These are phyloP conservation scores for Arenaria interpres DNA, from an alignment of 2,113 vertebrate species.

Conservation along the genomic window DNA sequence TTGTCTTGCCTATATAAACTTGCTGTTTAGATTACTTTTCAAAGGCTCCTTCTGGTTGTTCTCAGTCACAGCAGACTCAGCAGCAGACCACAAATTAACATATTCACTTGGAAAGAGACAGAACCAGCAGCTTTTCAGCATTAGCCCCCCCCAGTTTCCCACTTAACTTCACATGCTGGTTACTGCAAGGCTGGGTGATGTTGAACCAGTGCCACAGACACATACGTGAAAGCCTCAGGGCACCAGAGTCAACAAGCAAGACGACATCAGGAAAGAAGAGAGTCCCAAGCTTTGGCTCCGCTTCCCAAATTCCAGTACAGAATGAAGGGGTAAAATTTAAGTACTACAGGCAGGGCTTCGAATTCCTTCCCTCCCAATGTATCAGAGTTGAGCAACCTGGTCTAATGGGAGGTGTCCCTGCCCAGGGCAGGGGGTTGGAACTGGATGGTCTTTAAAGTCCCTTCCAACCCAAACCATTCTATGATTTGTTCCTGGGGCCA, in stretches of 20 bases:
- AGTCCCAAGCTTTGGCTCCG: neutral
- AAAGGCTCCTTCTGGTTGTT: neutral
- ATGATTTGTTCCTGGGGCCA: neutral
- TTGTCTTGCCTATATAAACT: neutral
- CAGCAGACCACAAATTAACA: neutral
- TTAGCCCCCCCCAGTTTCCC: fast-evolving
- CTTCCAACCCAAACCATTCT: too few relatives aligned
- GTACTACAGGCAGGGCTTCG: neutral
- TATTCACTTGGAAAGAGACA: neutral
- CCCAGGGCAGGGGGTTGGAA: too few relatives aligned
- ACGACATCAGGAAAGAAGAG: neutral
- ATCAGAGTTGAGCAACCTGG: neutral
- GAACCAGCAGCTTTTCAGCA: neutral
- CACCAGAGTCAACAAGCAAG: neutral
- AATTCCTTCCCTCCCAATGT: neutral
- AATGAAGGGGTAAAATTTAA: neutral
- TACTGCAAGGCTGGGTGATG: neutral
- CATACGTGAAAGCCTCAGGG: neutral
- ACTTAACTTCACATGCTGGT: neutral
- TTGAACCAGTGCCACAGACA: neutral
- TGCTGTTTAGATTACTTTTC: neutral
- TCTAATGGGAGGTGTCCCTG: too few relatives aligned
- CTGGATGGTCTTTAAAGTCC: too few relatives aligned
- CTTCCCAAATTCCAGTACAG: neutral
- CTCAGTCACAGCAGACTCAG: neutral